phyloP scores from a whole-genome alignment of 2,113 vertebrate genomes.

The Phycodurus eques region DNA sequence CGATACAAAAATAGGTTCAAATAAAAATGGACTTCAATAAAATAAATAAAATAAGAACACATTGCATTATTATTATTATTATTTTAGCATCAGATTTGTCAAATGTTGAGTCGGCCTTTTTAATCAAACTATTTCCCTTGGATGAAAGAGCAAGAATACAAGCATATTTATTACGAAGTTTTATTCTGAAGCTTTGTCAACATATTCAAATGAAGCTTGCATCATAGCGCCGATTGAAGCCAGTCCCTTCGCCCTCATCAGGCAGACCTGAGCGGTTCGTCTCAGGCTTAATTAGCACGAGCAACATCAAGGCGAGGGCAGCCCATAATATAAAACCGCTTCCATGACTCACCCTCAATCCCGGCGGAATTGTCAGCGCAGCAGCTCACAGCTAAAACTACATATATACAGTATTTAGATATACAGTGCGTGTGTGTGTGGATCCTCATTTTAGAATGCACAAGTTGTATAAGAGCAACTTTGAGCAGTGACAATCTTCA shows the following conservation, averaged over 20 bases:
- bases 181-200: constrained; percentile 20
- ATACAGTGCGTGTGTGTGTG: constrained; percentile 2
- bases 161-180: background rate
- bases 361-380: constrained; percentile 38
- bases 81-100: too few species aligned
- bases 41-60: too few species aligned
- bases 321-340: constrained; percentile 49
- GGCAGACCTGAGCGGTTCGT: constrained; percentile 47
- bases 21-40: too few species aligned
- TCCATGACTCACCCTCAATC: constrained; percentile 55
- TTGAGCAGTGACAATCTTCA: constrained; percentile 30
- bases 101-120: background rate
- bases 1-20: too few species aligned
- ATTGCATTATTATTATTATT: too few species aligned
- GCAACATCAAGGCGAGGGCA: constrained; percentile 56
- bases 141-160: background rate
- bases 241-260: constrained; percentile 41
- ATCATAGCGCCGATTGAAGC: constrained; percentile 33
- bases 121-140: background rate
- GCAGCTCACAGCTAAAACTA: constrained; percentile 18
- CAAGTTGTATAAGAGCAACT: background rate
- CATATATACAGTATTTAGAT: constrained; percentile 1
- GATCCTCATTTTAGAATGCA: background rate
- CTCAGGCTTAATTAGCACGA: constrained; percentile 55
- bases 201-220: constrained; percentile 41